Conservation (phyloP, 2,113 vertebrate genomes). For the Cyanoramphus novaezelandiae region DNA sequence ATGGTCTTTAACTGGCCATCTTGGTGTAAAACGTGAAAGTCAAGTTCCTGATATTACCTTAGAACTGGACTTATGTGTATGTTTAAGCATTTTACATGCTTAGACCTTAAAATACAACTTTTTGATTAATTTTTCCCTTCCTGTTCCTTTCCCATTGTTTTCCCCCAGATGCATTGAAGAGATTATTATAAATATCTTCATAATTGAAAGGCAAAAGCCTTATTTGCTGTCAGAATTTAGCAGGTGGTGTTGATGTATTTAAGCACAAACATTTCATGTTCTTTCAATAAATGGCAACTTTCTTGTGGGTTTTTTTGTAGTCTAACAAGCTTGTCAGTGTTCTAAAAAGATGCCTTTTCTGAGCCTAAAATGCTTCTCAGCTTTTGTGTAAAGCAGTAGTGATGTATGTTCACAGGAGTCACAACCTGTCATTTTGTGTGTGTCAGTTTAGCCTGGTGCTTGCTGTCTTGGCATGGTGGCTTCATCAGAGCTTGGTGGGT, state of each 20-base stretch:
- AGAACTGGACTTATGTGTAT: background rate
- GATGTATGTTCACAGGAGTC: background rate
- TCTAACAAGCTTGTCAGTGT: background rate
- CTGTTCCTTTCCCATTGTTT: background rate
- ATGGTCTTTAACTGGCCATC: background rate
- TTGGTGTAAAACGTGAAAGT: background rate
- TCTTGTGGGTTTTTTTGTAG: background rate
- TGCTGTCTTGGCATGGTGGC: background rate
- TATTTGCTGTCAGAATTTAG: background rate
- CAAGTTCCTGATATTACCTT: background rate
- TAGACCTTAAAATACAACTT: background rate
- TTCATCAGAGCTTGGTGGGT: background rate
- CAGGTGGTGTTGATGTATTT: background rate
- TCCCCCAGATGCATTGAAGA: background rate
- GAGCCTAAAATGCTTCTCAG: background rate
- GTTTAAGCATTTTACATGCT: background rate
- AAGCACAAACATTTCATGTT: background rate
- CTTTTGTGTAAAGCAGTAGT: background rate
- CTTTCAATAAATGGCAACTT: background rate
- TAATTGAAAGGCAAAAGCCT: background rate
- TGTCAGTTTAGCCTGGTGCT: background rate
- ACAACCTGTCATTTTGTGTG: rapidly evolving
- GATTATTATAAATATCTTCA: background rate
- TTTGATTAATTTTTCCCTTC: background rate
- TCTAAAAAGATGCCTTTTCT: background rate